Percentiles rank a stretch among this genome's conserved stretches.
phyloP scores from a whole-genome alignment of 1,140 invertebrate species.

The Drosophila burlai region DNA sequence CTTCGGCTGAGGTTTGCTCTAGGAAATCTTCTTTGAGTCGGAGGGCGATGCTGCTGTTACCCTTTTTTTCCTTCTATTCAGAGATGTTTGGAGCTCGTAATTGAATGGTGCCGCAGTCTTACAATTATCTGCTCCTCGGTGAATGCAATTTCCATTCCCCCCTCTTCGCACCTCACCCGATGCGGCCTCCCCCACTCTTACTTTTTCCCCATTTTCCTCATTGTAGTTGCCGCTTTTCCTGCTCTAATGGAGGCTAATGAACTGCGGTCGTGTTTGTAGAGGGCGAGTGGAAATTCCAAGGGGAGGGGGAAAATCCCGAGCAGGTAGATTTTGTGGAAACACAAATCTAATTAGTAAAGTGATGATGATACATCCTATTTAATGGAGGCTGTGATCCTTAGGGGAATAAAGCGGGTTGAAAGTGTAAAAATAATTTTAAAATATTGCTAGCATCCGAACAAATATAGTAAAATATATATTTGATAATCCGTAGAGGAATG shows the following conservation, averaged over 20 bases:
- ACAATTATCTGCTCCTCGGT: constrained; percentile 47
- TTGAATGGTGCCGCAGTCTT: constrained; percentile 43
- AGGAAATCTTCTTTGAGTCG: constrained; percentile 44
- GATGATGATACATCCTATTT: constrained; percentile 22
- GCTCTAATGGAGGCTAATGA: constrained; percentile 74
- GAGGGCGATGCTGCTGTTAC: constrained; percentile 36
- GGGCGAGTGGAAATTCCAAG: neutral
- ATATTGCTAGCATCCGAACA: neutral
- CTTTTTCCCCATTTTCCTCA: constrained; percentile 14
- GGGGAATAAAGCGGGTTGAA: no score
- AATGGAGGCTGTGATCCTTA: neutral
- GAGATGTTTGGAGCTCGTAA: constrained; percentile 41
- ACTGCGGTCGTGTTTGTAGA: constrained; percentile 22
- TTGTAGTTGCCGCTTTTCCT: constrained; percentile 70
- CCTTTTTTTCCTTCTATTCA: constrained; percentile 51
- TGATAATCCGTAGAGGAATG: neutral
- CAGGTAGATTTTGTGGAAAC: constrained; percentile 50
- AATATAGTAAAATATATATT: neutral
- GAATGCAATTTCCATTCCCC: constrained; percentile 29
- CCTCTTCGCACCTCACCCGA: constrained; percentile 2
- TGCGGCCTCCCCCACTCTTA: constrained; percentile 2
- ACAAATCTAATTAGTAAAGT: constrained; percentile 46
- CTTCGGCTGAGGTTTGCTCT: constrained; percentile 45
- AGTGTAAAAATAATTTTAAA: neutral
- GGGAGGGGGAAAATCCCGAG: constrained; percentile 2